phyloP scores from a whole-genome alignment of 1,140 invertebrate genomes.

The Grapholita molesta region DNA sequence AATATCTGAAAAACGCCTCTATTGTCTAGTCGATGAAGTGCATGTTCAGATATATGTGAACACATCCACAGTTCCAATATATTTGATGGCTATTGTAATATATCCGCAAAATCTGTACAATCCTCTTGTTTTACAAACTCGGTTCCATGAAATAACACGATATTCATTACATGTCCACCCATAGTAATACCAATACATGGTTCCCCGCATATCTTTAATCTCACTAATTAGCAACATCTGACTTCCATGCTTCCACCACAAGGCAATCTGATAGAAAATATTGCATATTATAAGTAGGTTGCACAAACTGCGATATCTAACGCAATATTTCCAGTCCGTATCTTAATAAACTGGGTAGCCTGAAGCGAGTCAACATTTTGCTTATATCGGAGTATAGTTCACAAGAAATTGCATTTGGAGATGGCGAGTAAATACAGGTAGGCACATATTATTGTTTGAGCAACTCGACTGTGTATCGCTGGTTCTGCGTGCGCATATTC shows the following conservation, averaged over 20 bases:
- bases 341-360: neutral
- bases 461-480: neutral
- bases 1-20: no score
- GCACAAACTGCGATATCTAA: neutral
- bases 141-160: neutral
- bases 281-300: neutral
- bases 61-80: no score
- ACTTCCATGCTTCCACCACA: neutral
- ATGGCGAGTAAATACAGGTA: neutral
- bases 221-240: neutral
- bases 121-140: neutral
- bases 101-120: no score
- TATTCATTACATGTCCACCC: neutral
- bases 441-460: constrained; percentile 1
- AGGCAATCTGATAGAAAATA: neutral
- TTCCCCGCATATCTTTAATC: no score
- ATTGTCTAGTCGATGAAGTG: no score
- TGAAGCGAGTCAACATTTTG: neutral
- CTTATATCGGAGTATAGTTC: neutral
- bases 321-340: neutral
- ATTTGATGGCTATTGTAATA: no score
- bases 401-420: constrained; percentile 5
- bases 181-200: neutral
- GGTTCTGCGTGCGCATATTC: neutral
- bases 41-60: no score